Base-by-base conservation (phyloP, 2,888 invertebrate species). In the Copidosoma aretas region DNA sequence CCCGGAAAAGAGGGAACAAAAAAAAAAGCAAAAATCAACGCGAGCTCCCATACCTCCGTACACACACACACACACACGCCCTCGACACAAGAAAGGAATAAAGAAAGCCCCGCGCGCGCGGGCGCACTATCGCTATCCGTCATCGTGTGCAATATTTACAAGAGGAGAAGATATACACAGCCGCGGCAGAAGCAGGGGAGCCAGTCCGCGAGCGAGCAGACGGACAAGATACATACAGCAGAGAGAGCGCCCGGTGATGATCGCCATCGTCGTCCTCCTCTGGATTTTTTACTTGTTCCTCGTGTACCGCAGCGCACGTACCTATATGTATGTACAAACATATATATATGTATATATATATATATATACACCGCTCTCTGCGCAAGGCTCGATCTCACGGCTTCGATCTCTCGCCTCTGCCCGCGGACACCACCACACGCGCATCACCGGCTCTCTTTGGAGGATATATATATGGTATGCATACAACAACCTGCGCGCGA, bases 331-430 rank as follows among this genome's bases (percentile, higher is more conserved):
- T n/a, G n/a, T n/a, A n/a, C n/a, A n/a, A n/a, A n/a, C n/a, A n/a
- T n/a, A n/a, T n/a, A n/a, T n/a, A n/a, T n/a, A n/a, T n/a, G n/a
- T n/a, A n/a, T n/a, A 59, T 22, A 59, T 43, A 21, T 22, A 43
- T 43, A 43, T 10, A 43, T 32, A 32, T 8, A 32, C 32, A 32
- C 32, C 32, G 51, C n/a, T n/a, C n/a, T n/a, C n/a, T n/a, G n/a
- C n/a, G 41, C 32, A 32, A 17, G n/a, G 15, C 24, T 19, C 21
- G 66, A 67, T 67, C 67, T 67, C 58, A 62, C 58, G 62, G 53
- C 62, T 67, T 67, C 62, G 58, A 67, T 67, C 67, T 67, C 32
- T 32, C 32, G 32, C 32, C 46, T 56, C 57, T 52, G 61, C 41
- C 43, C 52, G 51, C 54, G 25, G 52, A n/a, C n/a, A n/a, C n/a